Percentiles rank a stretch among this genome's conserved stretches.
These are phyloP conservation scores for Malacoraja senta DNA, from an alignment of 2,797 vertebrate species.

Conservation along the genomic window DNA sequence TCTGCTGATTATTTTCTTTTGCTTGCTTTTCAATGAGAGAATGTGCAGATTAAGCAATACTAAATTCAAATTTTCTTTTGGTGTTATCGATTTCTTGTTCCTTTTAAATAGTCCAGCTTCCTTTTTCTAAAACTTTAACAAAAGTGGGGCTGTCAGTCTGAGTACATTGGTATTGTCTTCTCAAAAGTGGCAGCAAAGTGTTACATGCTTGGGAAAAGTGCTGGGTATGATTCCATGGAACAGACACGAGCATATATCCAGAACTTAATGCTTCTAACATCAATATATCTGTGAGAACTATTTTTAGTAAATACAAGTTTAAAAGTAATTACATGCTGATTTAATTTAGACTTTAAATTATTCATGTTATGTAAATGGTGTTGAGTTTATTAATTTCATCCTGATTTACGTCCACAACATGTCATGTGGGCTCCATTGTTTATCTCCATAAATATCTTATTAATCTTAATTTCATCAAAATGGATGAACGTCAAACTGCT, in stretches of 20 bases:
- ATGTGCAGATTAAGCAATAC: slow-evolving; percentile 37
- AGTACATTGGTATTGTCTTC: neutral
- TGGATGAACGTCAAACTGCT: neutral
- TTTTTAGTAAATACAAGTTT: neutral
- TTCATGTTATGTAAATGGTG: neutral
- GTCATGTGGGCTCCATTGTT: neutral
- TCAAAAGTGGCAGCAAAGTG: neutral
- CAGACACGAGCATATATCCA: neutral
- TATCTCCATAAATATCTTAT: neutral
- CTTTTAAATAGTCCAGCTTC: neutral
- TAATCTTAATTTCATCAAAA: neutral
- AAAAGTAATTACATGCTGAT: neutral
- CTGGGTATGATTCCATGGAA: neutral
- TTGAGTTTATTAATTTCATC: neutral
- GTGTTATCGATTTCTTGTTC: neutral
- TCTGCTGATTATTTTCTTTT: slow-evolving; percentile 87
- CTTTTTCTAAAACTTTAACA: neutral
- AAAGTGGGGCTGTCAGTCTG: neutral
- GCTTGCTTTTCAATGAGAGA: slow-evolving; percentile 67
- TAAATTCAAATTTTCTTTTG: slow-evolving; percentile 17
- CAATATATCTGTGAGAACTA: neutral
- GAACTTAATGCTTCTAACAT: neutral
- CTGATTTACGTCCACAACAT: neutral
- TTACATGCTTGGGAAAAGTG: neutral
- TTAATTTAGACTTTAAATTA: neutral